Base-by-base conservation (phyloP, 2,888 invertebrate genomes). In the Toxonevra muliebris region DNA sequence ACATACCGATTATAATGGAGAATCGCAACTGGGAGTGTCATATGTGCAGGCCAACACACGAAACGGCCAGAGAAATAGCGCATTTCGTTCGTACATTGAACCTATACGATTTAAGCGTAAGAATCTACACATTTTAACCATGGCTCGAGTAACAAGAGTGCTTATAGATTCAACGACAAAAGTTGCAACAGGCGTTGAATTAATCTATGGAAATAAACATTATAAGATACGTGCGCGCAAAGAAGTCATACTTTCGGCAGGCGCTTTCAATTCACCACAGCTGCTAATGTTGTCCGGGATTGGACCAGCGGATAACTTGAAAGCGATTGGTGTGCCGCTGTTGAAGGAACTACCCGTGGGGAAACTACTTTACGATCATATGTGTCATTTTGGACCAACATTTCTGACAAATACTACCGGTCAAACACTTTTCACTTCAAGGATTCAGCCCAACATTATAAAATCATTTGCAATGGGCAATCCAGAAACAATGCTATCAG, bases 221-320 rank as follows among this genome's bases (percentile, higher is more conserved):
- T 84, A 85, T 70, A 86, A 84, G 11, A 89, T 89, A 0, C 84
- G 81, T 57, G 93, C 92, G 0, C 87, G 87, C 70, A 93, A 91
- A 80, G 95, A 95, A 86, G 91, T 97, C 0, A 92, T 97, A 64
- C 78, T 97, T 15, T 91, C 93, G 13, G 94, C 94, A 1, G 97
- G 97, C 0, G 89, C 95, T 1, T 91, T 97, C 72, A 94, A 93
- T 77, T 93, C 95, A 0, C 95, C 97, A 0, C 96, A 97, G 82
- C 82, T 97, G 2, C 87, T 97, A 11, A 94, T 97, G 93, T 83
- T 97, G 7, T 95, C 95, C 8, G 95, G 95, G 0, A 79, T 90
- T 13, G 89, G 89, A 2, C 89, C 89, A 0, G 84, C 77, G 68
- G 79, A 88, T 55, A 87, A 91, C 75, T 82, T 91, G 1, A 78